Evolutionary conservation across 2,888 invertebrate species (phyloP), one percentile per base, ranked within the genome.

Genomic region (Hydroisotoma schaefferi): DNA sequence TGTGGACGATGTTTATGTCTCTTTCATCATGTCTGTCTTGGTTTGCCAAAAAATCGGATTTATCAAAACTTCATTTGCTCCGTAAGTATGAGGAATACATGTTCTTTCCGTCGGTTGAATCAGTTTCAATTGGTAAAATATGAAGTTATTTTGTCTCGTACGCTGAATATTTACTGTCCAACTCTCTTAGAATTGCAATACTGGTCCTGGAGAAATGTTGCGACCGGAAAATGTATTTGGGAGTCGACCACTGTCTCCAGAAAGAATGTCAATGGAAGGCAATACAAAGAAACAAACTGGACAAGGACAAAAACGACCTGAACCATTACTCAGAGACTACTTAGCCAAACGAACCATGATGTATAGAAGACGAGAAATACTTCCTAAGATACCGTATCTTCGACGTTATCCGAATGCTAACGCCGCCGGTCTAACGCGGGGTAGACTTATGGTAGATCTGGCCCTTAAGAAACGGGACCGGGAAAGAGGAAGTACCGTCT

Each of bases 1-100:
- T 93, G 93, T 79, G 81, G 81, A 58, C 82, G 85, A 69, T 93
- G 93, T 76, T 84, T 91, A 53, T 91, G 91, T 76, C 83, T 91
- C 64, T 91, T 87, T 80, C 92, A 93, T 78, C 85, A 87, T 67
- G 84, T 84, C 71, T 92, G 92, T 77, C 86, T 87, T 43, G 86
- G 84, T 28, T 75, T 82, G 61, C 66, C 63, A 47, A 15, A 15
- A 40, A 69, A 59, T 61, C 68, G 68, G 75, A 61, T 60, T 46
- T 64, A 61, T 43, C 56, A 55, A 66, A 79, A 80, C 67, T 85
- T 87, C 77, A 78, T 85, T 57, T 88, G 88, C 78, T 85, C 85
- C 84, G 87, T 87, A 78, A 74, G 76, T 63, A 47, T 44, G 28
- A 49, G 18, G 18, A n/a, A n/a, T n/a, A n/a, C n/a, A n/a, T n/a